Conservation (phyloP, 2,888 invertebrate genomes). For the Sinelater perroti region DNA sequence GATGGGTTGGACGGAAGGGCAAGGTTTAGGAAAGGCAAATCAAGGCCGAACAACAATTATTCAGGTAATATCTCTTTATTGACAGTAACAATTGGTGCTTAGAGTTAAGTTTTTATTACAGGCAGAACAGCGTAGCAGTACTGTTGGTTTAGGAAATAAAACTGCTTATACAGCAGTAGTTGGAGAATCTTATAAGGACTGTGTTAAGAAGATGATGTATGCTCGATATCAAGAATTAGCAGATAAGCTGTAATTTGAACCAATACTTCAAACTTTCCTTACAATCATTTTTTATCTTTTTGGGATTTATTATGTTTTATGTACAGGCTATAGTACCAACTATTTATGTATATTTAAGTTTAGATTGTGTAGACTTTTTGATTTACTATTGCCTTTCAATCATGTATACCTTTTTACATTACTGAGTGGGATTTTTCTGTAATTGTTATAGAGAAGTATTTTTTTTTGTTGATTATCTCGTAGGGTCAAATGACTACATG, state of each 20-base stretch:
- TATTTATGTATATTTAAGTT: no score
- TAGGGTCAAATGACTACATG: no score
- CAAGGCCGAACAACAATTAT: conserved; percentile 94
- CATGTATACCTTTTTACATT: not conserved
- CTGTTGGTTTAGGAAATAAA: conserved; percentile 89
- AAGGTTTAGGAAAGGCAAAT: conserved; percentile 91
- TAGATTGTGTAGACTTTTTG: not conserved
- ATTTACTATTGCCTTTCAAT: not conserved
- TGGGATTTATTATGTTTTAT: no score
- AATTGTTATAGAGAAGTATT: not conserved
- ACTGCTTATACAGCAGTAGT: conserved; percentile 80
- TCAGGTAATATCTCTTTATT: conserved; percentile 66
- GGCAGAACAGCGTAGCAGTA: conserved; percentile 66
- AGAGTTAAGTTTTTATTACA: conserved; percentile 42
- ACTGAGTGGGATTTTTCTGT: not conserved
- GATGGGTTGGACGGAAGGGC: conserved; percentile 99
- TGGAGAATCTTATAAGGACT: conserved; percentile 88
- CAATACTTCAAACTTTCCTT: not conserved
- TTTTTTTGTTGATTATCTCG: not conserved
- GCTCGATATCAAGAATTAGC: conserved; percentile 85
- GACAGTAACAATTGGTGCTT: not conserved
- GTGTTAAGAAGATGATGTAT: conserved; percentile 89
- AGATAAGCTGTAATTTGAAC: conserved; percentile 59
- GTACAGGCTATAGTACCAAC: no score
- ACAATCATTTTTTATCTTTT: no score